A percentile compares a stretch with the other conserved stretches of the same genome.
These are phyloP conservation scores for Austrolebias charrua DNA, from an alignment of 2,797 vertebrate species.

Conservation along the genomic window DNA sequence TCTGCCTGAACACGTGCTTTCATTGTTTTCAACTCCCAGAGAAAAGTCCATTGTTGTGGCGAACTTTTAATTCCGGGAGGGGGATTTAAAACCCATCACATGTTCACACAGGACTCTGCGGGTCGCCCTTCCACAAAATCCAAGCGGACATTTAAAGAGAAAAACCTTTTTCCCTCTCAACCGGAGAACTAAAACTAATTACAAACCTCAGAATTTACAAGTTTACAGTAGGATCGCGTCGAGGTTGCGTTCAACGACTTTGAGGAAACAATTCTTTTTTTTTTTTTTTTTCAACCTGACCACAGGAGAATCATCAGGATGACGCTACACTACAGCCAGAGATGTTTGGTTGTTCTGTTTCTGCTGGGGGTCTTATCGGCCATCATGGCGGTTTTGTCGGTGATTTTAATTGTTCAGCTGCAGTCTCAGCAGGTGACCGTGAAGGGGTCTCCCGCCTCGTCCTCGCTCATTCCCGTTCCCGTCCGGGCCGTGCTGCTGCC, in stretches of 20 bases:
- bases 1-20: slow-evolving; percentile 25
- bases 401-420: slow-evolving; percentile 87
- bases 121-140: slow-evolving; percentile 21
- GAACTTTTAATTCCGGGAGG: slow-evolving; percentile 75
- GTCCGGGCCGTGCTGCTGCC: slow-evolving; percentile 79
- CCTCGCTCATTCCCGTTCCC: slow-evolving; percentile 62
- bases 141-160: slow-evolving; percentile 35
- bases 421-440: slow-evolving; percentile 74
- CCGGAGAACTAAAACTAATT: background rate
- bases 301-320: slow-evolving; percentile 48
- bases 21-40: slow-evolving; percentile 64
- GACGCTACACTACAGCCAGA: slow-evolving; percentile 80
- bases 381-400: slow-evolving; percentile 85
- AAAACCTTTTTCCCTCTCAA: slow-evolving; percentile 19
- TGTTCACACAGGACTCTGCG: slow-evolving; percentile 62
- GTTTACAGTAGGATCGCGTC: slow-evolving; percentile 7
- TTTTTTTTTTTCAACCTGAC: background rate
- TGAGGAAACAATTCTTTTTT: fast-evolving
- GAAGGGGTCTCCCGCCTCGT: slow-evolving; percentile 54
- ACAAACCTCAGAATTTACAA: background rate
- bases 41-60: slow-evolving; percentile 76
- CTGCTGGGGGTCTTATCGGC: slow-evolving; percentile 83
- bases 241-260: background rate
- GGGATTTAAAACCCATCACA: slow-evolving; percentile 78
- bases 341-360: slow-evolving; percentile 79